Percentiles rank a stretch among this genome's conserved stretches.
Evolutionary conservation across 2,888 invertebrate species (phyloP).

Genomic region (Polydrusus pterygomalis): DNA sequence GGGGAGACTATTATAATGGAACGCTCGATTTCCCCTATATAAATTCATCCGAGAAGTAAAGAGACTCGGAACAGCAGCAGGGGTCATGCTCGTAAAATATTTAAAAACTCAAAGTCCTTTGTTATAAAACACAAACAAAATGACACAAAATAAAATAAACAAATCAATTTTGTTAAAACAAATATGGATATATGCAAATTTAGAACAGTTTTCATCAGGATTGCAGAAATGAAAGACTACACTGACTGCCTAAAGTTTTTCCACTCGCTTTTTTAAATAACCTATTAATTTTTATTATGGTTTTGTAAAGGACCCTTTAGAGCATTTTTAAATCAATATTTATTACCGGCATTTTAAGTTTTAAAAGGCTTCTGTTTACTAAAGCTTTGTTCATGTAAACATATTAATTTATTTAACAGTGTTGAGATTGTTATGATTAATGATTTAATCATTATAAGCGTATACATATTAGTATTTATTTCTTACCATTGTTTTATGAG

Average conservation of each 20-base stretch:
- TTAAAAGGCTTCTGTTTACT: constrained; percentile 29
- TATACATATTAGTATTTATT: constrained; percentile 40
- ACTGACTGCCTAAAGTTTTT: constrained; percentile 15
- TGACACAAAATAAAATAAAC: constrained; percentile 53
- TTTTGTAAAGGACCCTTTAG: constrained; percentile 1
- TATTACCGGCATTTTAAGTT: background rate
- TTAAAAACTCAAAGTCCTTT: constrained; percentile 1
- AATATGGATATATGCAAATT: constrained; percentile 63
- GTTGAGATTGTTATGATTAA: constrained; percentile 38
- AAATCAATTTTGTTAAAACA: constrained; percentile 55
- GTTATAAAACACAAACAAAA: constrained; percentile 40
- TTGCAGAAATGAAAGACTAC: constrained; percentile 55
- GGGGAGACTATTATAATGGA: background rate
- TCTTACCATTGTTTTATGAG: constrained; percentile 38
- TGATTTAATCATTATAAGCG: constrained; percentile 41
- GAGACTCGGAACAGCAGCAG: too few species aligned
- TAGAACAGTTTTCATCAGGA: constrained; percentile 64
- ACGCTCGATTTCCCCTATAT: background rate
- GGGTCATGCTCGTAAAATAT: background rate
- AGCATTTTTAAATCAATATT: constrained; percentile 39
- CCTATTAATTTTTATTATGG: constrained; percentile 18
- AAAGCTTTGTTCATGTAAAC: constrained; percentile 32
- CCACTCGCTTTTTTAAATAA: constrained; percentile 13
- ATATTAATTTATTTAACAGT: constrained; percentile 33
- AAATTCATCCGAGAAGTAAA: background rate